phyloP scores from a whole-genome alignment of 1,140 invertebrate genomes.

The Pachyrhynchus sulphureomaculatus region DNA sequence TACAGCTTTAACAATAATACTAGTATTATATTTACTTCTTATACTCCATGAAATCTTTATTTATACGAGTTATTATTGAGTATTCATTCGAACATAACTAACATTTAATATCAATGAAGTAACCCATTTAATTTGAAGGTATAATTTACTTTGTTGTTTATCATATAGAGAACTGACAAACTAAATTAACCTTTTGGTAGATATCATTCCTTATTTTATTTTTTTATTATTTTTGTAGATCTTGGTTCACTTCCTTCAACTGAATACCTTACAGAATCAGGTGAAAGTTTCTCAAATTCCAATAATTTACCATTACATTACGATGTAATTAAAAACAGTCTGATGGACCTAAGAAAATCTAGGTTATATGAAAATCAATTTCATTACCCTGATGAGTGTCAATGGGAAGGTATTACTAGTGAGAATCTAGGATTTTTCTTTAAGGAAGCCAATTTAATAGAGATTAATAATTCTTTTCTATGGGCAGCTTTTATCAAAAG shows the following conservation, averaged over 20 bases:
- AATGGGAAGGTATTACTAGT: slow-evolving; percentile 59
- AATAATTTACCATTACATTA: slow-evolving; percentile 64
- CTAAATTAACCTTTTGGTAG: too few relatives aligned
- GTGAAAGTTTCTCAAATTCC: slow-evolving; percentile 63
- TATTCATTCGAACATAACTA: too few relatives aligned
- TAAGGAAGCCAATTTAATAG: slow-evolving; percentile 33
- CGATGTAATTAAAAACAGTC: slow-evolving; percentile 66
- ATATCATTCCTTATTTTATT: too few relatives aligned
- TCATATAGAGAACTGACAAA: too few relatives aligned
- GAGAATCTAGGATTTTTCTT: slow-evolving; percentile 55
- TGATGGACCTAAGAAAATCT: slow-evolving; percentile 68
- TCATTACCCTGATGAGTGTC: slow-evolving; percentile 53
- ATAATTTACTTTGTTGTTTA: too few relatives aligned
- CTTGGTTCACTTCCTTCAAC: slow-evolving; percentile 69
- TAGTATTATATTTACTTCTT: too few relatives aligned
- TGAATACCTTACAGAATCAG: slow-evolving; percentile 70
- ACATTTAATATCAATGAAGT: too few relatives aligned
- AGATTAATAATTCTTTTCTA: slow-evolving; percentile 27
- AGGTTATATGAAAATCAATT: slow-evolving; percentile 33
- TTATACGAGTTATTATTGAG: too few relatives aligned
- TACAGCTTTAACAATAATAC: too few relatives aligned
- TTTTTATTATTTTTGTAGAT: not conserved
- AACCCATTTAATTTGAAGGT: too few relatives aligned
- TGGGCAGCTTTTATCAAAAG: slow-evolving; percentile 26
- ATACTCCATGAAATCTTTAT: too few relatives aligned